Base-by-base conservation (phyloP, 2,113 vertebrate species). In the Grammomys surdaster region DNA sequence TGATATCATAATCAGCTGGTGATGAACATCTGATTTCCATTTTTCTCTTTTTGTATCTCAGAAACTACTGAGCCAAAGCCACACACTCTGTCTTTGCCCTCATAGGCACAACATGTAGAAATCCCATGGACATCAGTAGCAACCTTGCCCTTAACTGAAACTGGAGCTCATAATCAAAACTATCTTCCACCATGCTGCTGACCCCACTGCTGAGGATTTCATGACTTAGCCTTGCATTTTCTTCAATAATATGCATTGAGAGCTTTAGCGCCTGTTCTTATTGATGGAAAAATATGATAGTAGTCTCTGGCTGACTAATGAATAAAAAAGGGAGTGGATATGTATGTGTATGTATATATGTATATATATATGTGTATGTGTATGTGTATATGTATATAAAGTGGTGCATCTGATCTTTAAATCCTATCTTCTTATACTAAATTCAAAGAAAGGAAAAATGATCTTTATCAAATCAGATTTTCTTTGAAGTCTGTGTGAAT, bases 11-110 rank as follows among this genome's bases (percentile, higher is more conserved):
- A 60, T 88, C 51, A 73, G 56, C 89, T 76, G 65, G 40, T 43
- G 20, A 87, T 54, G 78, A 86, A 73, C 40, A 88, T 78, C 90
- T 90, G 80, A 89, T 96, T 97, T 95, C 33, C 20, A 26, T 56
- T 94, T 51, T 73, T 82, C 7, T 28, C 14, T 31, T 73, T 82
- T 84, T 3, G 19, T 0, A 5, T 63, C 54, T 88, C 13, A 22
- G 5, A 85, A 94, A 92, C 36, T 63, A 94, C 56, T 60, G 43
- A 48, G 3, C 19, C 86, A 65, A 96, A 80, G 13, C 56, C 54
- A 51, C 12, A 13, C 19, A 20, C 26, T 76, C 56, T 65, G 46
- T 7, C 26, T 84, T 93, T 92, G 56, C 28, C 1, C 14, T 72
- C 22, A 54, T 0, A 5, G 33, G 1, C 1, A 60, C 31, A 56